Conservation (phyloP, 2,888 invertebrate genomes). For the Steromphala cineraria region DNA sequence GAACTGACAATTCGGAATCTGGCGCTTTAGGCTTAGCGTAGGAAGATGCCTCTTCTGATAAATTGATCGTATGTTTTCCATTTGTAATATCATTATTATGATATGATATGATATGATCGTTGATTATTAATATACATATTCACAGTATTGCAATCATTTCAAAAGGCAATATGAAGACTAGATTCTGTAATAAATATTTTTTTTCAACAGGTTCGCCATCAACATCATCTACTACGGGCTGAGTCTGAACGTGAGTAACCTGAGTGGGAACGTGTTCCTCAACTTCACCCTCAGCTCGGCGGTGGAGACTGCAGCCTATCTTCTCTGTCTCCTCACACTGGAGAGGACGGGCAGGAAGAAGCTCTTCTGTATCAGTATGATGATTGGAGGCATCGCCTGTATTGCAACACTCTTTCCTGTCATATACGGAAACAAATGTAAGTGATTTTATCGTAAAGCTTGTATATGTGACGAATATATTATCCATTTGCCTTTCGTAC, state of each 20-base stretch:
- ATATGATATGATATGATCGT: too few species aligned
- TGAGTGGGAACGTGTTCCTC: constrained; percentile 1
- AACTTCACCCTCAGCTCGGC: not conserved
- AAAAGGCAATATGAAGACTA: too few species aligned
- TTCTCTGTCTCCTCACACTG: not conserved
- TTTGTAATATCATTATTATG: too few species aligned
- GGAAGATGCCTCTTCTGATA: too few species aligned
- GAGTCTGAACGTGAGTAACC: constrained; percentile 15
- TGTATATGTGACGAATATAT: not conserved
- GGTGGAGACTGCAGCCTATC: constrained; percentile 4
- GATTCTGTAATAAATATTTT: too few species aligned
- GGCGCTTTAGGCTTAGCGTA: too few species aligned
- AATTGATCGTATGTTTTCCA: too few species aligned
- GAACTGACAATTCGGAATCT: too few species aligned
- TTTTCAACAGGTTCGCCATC: constrained; percentile 2
- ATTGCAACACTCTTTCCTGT: not conserved
- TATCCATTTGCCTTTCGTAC: too few species aligned
- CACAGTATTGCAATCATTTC: too few species aligned
- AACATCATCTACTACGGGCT: constrained; percentile 13
- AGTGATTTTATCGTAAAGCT: not conserved
- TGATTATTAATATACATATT: too few species aligned
- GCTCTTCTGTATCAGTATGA: not conserved
- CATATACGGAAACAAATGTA: not conserved
- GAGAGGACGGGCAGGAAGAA: constrained; percentile 8
- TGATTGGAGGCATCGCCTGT: constrained; percentile 8